Evolutionary conservation across 2,113 vertebrate species (phyloP).

Genomic region (Pseudorectes ferrugineus): DNA sequence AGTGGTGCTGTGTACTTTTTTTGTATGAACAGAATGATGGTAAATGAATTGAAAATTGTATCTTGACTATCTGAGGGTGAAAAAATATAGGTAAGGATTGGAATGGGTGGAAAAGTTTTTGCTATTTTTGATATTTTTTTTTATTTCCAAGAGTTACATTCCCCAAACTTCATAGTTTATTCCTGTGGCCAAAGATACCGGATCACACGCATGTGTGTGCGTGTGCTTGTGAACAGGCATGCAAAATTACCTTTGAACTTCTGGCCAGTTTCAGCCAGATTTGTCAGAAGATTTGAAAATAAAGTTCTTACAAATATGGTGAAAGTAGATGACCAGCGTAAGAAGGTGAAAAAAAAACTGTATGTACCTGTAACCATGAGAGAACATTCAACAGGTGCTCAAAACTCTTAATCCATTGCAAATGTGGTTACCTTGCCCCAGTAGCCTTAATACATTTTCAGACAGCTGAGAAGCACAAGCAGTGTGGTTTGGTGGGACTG

Average conservation of each 20-base stretch:
- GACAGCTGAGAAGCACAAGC: background rate
- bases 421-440: background rate
- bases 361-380: background rate
- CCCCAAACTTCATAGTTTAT: background rate
- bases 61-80: background rate
- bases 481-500: background rate
- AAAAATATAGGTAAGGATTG: background rate
- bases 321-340: background rate
- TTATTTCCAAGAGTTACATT: background rate
- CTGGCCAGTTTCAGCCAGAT: background rate
- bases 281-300: background rate
- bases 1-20: background rate
- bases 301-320: background rate
- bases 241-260: background rate
- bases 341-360: background rate
- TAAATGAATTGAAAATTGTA: background rate
- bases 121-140: background rate
- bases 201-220: background rate
- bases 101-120: background rate
- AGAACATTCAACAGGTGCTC: background rate
- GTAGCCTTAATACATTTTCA: background rate
- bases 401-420: background rate
- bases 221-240: rapidly evolving
- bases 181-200: background rate
- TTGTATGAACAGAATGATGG: background rate